A percentile compares a stretch with the other conserved stretches of the same genome.
Conservation (phyloP, 1,140 invertebrate genomes). For the Cydia amplana region DNA sequence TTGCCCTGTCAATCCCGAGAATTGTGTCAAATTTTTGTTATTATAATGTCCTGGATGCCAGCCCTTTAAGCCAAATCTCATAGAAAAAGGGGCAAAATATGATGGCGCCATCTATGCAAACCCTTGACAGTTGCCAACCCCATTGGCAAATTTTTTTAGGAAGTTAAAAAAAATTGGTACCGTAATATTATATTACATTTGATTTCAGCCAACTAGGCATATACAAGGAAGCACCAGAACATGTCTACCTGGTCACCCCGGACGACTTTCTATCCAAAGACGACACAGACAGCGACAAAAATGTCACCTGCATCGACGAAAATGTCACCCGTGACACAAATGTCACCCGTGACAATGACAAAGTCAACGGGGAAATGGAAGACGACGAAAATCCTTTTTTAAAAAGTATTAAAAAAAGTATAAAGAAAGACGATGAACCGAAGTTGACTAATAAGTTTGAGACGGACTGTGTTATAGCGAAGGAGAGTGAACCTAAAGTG, state of each 20-base stretch:
- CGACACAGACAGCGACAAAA: not conserved
- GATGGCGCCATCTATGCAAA: too few relatives aligned
- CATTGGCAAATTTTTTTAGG: too few relatives aligned
- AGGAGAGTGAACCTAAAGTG: not conserved
- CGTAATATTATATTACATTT: conserved; percentile 31
- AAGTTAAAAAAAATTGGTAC: not conserved
- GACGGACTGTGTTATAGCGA: conserved; percentile 7
- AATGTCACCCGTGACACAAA: not conserved
- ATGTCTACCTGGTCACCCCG: conserved; percentile 49
- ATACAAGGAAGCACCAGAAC: conserved; percentile 48
- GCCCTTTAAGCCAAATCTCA: too few relatives aligned
- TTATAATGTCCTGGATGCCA: too few relatives aligned
- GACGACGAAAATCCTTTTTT: conserved; percentile 22
- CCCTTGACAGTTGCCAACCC: too few relatives aligned
- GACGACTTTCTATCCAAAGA: conserved; percentile 41
- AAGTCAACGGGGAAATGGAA: not conserved
- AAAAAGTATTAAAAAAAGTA: conserved; percentile 21
- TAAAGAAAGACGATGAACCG: conserved; percentile 19
- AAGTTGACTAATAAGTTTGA: conserved; percentile 17
- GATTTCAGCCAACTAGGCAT: conserved; percentile 47
- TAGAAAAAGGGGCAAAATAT: too few relatives aligned
- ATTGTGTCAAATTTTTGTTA: too few relatives aligned
- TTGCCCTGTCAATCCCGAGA: too few relatives aligned
- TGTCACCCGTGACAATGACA: not conserved
- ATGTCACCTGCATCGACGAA: not conserved